Evolutionary conservation across 2,113 vertebrate species (phyloP), one percentile per base, ranked within the genome.

Genomic region (Ceyx margarethae): DNA sequence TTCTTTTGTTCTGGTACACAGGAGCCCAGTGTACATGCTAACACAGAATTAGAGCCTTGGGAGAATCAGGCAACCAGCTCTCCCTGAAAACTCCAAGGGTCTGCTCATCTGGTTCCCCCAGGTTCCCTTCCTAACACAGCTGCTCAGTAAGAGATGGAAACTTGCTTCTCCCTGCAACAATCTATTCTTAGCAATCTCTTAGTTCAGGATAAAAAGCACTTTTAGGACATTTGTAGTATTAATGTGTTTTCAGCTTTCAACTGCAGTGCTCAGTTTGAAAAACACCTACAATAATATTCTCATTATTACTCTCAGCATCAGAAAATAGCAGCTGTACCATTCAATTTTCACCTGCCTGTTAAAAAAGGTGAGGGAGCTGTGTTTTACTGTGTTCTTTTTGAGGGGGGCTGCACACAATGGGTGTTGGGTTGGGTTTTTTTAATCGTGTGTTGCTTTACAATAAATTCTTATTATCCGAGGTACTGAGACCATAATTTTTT

Each of bases 401-500:
- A 33, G 5, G 18, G 10, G 8, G 8, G 22, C 7, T 20, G 16
- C 6, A 2, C 7, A 21, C 9, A 3, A 11, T 54, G 15, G 51
- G 15, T 11, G 35, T 58, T 58, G 19, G 15, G 3, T 20, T 0
- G 31, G 1, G n/a, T 69, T 65, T 40, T 29, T 3, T 71, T 74
- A 42, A 58, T 54, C 10, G 19, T 3, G 0, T 28, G 11, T 9
- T 82, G n/a, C 29, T 78, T 85, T 75, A 64, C 71, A 81, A 69
- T 53, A 67, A 85, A 54, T 37, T 61, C 46, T 64, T 75, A 8
- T 16, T 56, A 84, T 73, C n/a, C 22, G 80, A 84, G 29, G 31
- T 87, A 40, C 9, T 8, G 31, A 81, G 40, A 18, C 15, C 1
- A 53, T 28, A 0, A 2, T 0, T n/a, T 40, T 73, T 42, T 7